phyloP scores from a whole-genome alignment of 2,888 invertebrate genomes.

The Drosophila melanosoma region DNA sequence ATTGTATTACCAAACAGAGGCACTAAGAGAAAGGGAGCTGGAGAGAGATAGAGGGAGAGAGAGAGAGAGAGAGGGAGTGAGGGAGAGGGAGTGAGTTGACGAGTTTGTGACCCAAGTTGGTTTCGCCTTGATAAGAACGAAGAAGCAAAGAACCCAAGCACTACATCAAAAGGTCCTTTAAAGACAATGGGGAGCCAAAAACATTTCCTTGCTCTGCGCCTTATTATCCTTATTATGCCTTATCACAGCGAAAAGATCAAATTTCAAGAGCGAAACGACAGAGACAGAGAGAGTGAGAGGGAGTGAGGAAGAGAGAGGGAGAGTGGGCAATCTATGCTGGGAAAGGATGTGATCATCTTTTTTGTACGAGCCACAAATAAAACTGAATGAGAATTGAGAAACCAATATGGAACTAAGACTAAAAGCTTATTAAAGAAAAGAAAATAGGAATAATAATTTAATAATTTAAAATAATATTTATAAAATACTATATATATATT shows the following conservation, averaged over 20 bases:
- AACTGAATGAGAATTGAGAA: slow-evolving; percentile 8
- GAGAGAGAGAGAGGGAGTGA: not conserved
- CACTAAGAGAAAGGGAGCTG: not conserved
- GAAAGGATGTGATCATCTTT: slow-evolving; percentile 55
- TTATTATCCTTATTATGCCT: slow-evolving; percentile 46
- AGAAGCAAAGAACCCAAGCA: slow-evolving; percentile 12
- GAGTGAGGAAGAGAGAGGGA: slow-evolving; percentile 25
- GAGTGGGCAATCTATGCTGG: slow-evolving; percentile 41
- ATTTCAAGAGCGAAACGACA: slow-evolving; percentile 53
- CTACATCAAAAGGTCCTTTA: slow-evolving; percentile 67
- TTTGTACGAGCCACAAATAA: not conserved
- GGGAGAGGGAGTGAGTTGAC: slow-evolving; percentile 6
- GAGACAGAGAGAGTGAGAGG: not conserved
- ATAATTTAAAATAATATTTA: not conserved
- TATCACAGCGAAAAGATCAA: slow-evolving; percentile 75
- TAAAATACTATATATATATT: not conserved
- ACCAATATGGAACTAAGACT: not conserved
- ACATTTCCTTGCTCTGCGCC: slow-evolving; percentile 68
- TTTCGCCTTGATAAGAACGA: slow-evolving; percentile 68
- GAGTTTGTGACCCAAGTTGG: slow-evolving; percentile 48
- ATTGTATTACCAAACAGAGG: slow-evolving; percentile 57
- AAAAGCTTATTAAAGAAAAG: slow-evolving; percentile 2
- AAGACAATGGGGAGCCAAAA: slow-evolving; percentile 60
- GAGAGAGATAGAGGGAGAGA: not conserved
- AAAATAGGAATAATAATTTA: not conserved